Evolutionary conservation across 2,888 invertebrate genomes (phyloP).

Genomic region (Phragmatobia fuliginosa): DNA sequence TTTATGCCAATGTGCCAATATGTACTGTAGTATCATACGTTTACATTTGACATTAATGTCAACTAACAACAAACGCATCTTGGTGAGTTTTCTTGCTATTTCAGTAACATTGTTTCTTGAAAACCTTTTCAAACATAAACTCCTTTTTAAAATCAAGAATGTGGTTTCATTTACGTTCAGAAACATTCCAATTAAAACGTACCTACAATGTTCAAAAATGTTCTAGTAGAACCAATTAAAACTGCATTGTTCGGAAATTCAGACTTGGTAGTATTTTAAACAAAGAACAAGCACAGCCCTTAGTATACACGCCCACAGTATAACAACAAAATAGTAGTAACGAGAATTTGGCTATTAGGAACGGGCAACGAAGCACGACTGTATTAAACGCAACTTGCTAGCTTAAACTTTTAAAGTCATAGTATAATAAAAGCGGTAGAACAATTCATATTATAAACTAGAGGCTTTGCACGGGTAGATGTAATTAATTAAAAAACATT

Average conservation of each 20-base stretch:
- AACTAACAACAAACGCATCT: too few relatives aligned
- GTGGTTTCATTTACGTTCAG: not conserved
- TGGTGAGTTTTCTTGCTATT: too few relatives aligned
- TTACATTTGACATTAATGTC: too few relatives aligned
- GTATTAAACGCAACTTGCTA: conserved; percentile 5
- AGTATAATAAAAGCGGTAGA: conserved; percentile 1
- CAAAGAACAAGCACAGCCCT: not conserved
- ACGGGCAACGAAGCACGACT: conserved; percentile 17
- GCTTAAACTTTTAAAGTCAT: conserved; percentile 5
- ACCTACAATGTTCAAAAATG: not conserved
- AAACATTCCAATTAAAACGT: not conserved
- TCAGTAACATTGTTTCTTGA: too few relatives aligned
- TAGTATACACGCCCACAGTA: not conserved
- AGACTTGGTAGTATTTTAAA: not conserved
- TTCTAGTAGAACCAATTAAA: not conserved
- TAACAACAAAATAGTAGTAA: not conserved
- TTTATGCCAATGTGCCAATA: too few relatives aligned
- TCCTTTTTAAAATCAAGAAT: not conserved
- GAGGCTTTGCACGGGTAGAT: too few relatives aligned
- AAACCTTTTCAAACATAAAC: not conserved
- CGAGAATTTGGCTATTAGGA: conserved; percentile 11
- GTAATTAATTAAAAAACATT: too few relatives aligned
- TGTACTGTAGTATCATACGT: too few relatives aligned
- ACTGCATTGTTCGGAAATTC: not conserved
- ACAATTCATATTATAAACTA: not conserved